Conservation (phyloP, 2,797 vertebrate species). For the Characodon lateralis region DNA sequence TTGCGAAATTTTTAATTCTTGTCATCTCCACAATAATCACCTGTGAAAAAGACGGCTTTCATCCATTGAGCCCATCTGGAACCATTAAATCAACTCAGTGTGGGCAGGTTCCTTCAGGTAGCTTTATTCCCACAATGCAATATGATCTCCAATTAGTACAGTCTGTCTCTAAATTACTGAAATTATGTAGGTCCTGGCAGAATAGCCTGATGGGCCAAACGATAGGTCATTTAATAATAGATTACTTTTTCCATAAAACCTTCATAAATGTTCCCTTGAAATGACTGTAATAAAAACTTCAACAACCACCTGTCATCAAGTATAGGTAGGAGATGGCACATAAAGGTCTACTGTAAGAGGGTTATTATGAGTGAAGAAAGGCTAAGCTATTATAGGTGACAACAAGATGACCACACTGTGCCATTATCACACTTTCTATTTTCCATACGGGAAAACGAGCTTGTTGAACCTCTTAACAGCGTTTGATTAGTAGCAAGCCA, state of each 20-base stretch:
- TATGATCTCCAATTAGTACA: slow-evolving; percentile 15
- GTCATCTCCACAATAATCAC: background rate
- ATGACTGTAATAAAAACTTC: slow-evolving; percentile 16
- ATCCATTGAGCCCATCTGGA: slow-evolving; percentile 11
- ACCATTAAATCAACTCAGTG: slow-evolving; percentile 14
- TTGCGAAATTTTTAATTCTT: background rate
- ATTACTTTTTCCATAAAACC: slow-evolving; percentile 14
- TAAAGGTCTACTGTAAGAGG: background rate
- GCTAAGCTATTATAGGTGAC: background rate
- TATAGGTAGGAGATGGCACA: background rate
- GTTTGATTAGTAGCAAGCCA: background rate
- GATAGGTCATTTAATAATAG: slow-evolving; percentile 17
- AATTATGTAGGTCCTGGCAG: background rate
- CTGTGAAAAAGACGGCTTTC: background rate
- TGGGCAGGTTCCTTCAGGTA: background rate
- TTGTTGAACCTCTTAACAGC: no score
- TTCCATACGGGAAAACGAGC: background rate
- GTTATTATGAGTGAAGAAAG: background rate
- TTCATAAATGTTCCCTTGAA: slow-evolving; percentile 15
- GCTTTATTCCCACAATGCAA: slow-evolving; percentile 30
- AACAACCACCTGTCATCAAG: slow-evolving; percentile 2
- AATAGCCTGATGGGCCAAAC: slow-evolving; percentile 25
- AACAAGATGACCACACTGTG: background rate
- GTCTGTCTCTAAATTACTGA: slow-evolving; percentile 14
- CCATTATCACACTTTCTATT: slow-evolving; percentile 4